These are phyloP conservation scores for Triops longicaudatus DNA, from an alignment of 1,140 invertebrate species.

Conservation along the genomic window DNA sequence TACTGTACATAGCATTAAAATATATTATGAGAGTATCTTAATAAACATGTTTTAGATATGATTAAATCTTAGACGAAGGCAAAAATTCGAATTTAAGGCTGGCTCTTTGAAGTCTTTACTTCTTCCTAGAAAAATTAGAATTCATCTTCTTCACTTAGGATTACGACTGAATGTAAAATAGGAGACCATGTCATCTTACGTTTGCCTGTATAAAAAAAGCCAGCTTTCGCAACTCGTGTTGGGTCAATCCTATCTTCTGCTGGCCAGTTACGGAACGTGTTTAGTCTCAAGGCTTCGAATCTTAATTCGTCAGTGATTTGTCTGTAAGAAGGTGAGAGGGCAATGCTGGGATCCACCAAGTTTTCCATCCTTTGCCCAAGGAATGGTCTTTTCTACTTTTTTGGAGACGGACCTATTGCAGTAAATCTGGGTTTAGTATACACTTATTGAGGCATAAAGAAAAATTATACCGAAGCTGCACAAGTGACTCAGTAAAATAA, in stretches of 20 bases:
- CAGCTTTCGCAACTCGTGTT: conserved; percentile 61
- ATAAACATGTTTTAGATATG: too few relatives aligned
- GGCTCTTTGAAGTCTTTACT: too few relatives aligned
- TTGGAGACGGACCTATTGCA: neutral
- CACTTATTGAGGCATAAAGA: neutral
- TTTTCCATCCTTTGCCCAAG: neutral
- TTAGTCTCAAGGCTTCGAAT: conserved; percentile 53
- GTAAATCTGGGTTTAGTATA: neutral
- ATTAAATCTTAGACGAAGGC: too few relatives aligned
- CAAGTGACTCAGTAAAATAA: too few relatives aligned
- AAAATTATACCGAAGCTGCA: neutral
- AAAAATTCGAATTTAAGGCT: too few relatives aligned
- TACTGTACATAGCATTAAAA: too few relatives aligned
- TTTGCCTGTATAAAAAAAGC: conserved; percentile 66
- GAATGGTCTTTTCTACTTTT: neutral
- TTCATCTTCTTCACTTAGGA: too few relatives aligned
- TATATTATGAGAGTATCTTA: too few relatives aligned
- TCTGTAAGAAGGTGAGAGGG: neutral
- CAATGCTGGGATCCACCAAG: conserved; percentile 2
- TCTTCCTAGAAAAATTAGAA: too few relatives aligned
- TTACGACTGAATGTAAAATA: too few relatives aligned
- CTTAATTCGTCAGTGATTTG: conserved; percentile 5
- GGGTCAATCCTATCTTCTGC: conserved; percentile 52
- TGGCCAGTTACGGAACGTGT: conserved; percentile 63
- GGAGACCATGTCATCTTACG: neutral